Evolutionary conservation across 2,888 invertebrate species (phyloP).

Genomic region (Nematopogon swammerdamellus): DNA sequence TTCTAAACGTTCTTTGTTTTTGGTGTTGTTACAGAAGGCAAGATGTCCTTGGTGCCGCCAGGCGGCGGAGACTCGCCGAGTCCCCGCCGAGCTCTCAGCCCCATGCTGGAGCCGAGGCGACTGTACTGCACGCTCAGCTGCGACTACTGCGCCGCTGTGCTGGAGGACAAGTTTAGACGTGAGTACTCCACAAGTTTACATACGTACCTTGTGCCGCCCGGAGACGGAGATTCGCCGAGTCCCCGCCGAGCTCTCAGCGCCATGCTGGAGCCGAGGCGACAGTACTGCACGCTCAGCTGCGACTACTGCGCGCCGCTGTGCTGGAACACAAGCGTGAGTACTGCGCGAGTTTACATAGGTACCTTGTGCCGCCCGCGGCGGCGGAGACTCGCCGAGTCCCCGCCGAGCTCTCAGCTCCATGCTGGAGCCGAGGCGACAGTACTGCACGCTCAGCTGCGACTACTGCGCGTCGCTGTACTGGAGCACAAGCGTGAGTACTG

Average conservation of each 20-base stretch:
- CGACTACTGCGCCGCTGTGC: constrained; percentile 64
- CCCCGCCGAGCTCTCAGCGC: constrained; percentile 68
- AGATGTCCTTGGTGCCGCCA: constrained; percentile 58
- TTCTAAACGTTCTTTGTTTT: too few relatives aligned
- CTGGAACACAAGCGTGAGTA: constrained; percentile 63
- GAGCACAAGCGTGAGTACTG: constrained; percentile 59
- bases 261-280: constrained; percentile 64
- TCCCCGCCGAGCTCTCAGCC: constrained; percentile 66
- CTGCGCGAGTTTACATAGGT: background rate
- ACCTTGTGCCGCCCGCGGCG: constrained; percentile 39
- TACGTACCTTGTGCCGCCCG: too few relatives aligned
- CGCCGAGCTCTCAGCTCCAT: constrained; percentile 67
- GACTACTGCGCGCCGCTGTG: constrained; percentile 65
- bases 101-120: constrained; percentile 64
- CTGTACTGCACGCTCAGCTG: constrained; percentile 73
- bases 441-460: constrained; percentile 72
- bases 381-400: constrained; percentile 63
- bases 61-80: constrained; percentile 56
- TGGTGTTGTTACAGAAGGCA: background rate
- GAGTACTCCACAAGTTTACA: constrained; percentile 16
- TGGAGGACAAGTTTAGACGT: constrained; percentile 69
- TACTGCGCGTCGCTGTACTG: constrained; percentile 65
- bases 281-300: constrained; percentile 71
- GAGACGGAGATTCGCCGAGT: constrained; percentile 53
- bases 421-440: constrained; percentile 65